A percentile compares a stretch with the other conserved stretches of the same genome.
These are phyloP conservation scores for Drosophila asahinai DNA, from an alignment of 1,140 invertebrate species.

Conservation along the genomic window DNA sequence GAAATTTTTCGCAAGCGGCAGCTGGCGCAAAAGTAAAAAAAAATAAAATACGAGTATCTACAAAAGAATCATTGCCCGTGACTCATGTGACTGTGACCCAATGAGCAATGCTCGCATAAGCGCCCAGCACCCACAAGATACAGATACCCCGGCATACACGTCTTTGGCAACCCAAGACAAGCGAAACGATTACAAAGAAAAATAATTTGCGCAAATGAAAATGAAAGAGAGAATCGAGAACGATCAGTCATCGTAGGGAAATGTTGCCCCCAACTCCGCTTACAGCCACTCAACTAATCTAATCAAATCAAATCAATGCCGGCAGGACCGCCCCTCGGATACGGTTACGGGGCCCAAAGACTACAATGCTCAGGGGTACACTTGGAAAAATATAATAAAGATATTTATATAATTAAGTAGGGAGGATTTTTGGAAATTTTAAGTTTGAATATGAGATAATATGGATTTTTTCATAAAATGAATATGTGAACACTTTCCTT, in stretches of 20 bases:
- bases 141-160: slow-evolving; percentile 59
- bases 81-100: slow-evolving; percentile 76
- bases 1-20: slow-evolving; percentile 67
- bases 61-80: slow-evolving; percentile 60
- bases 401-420: no score
- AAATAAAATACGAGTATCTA: slow-evolving; percentile 49
- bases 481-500: no score
- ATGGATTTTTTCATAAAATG: no score
- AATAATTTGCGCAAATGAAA: slow-evolving; percentile 77
- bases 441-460: no score
- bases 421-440: no score
- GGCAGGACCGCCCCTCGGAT: slow-evolving; percentile 47
- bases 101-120: slow-evolving; percentile 68
- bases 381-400: not conserved
- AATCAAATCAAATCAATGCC: slow-evolving; percentile 76
- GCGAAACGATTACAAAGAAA: slow-evolving; percentile 77
- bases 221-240: slow-evolving; percentile 39
- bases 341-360: slow-evolving; percentile 25
- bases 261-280: slow-evolving; percentile 44
- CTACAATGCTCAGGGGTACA: not conserved
- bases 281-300: slow-evolving; percentile 63
- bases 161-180: slow-evolving; percentile 69
- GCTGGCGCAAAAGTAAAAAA: slow-evolving; percentile 48
- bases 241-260: slow-evolving; percentile 73
- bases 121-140: slow-evolving; percentile 63